Base-by-base conservation (phyloP, 92 coral and sea anemone species). In the Scolanthus callimorphus region DNA sequence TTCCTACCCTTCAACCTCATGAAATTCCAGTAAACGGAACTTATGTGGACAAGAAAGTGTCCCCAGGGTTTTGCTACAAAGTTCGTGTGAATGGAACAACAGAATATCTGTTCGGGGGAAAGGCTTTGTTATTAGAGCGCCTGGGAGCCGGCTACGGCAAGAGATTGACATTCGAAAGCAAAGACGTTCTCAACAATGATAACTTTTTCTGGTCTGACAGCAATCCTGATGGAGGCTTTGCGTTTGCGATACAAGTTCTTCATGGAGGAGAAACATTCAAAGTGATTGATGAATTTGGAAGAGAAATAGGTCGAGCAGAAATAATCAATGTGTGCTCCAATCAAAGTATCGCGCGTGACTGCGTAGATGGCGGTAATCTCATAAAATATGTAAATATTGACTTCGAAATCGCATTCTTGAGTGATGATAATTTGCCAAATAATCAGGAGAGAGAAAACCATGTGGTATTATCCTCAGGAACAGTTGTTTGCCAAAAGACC, bases 151-250 rank as follows among this genome's bases (percentile, higher is more conserved):
- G 97, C 17, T 91, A 91, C 51, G 97, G 97, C 21, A 91, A 91
- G 34, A 80, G 97, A 25, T 73, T 91, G 17, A 88, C 96, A 1
- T 91, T 91, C 43, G 84, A 91, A 54, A 78, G 85, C 45, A 65
- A 91, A n/a, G 92, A 80, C 19, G 51, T 84, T 63, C 85, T 88
- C 28, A 64, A 67, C 43, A 83, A 84, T 54, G 80, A 82, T 37
- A 91, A 91, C 67, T 91, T 76, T 79, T 91, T 91, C 60, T 91
- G 97, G 97, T 88, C 96, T 55, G 97, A 91, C 47, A 91, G 97
- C 61, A 88, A 91, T 73, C 73, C 77, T 9, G 92, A 91, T 15
- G 81, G 70, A 21, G 97, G 97, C 24, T 91, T 68, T 28, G 96
- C 86, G 17, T 91, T 91, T 73, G 73, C 96, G 8, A 67, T 88